These are phyloP conservation scores for Catajapyx aquilonaris DNA, from an alignment of 1,140 invertebrate species.

Conservation along the genomic window DNA sequence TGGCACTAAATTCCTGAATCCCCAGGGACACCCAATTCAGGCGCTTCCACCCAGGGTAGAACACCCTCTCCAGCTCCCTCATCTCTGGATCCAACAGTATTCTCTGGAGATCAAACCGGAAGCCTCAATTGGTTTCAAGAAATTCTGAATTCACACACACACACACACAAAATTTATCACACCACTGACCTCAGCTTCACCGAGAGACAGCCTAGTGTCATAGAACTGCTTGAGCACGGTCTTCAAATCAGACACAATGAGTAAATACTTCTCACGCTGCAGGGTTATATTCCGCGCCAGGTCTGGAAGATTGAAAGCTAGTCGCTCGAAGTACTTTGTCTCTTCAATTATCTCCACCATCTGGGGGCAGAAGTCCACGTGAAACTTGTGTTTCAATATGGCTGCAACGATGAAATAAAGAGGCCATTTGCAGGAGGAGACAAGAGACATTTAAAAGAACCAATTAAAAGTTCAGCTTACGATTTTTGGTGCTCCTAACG, in stretches of 20 bases:
- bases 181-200: no score
- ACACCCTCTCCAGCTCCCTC: constrained; percentile 45
- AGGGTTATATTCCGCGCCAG: constrained; percentile 42
- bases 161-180: constrained; percentile 55
- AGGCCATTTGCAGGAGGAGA: no score
- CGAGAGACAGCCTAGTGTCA: no score
- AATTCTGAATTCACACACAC: constrained; percentile 55
- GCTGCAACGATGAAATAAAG: constrained; percentile 2
- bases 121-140: constrained; percentile 30
- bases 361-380: constrained; percentile 36
- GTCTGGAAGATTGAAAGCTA: constrained; percentile 45
- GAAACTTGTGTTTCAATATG: neutral
- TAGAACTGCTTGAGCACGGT: no score
- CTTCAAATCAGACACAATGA: no score
- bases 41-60: constrained; percentile 53
- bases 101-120: no score
- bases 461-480: no score
- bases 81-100: no score
- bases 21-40: constrained; percentile 66
- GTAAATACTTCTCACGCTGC: constrained; percentile 29
- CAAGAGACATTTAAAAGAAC: no score
- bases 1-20: constrained; percentile 45
- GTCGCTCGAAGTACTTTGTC: constrained; percentile 45
- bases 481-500: no score
- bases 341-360: constrained; percentile 52